Base-by-base conservation (phyloP, 2,797 vertebrate species). In the Etheostoma nigrum region DNA sequence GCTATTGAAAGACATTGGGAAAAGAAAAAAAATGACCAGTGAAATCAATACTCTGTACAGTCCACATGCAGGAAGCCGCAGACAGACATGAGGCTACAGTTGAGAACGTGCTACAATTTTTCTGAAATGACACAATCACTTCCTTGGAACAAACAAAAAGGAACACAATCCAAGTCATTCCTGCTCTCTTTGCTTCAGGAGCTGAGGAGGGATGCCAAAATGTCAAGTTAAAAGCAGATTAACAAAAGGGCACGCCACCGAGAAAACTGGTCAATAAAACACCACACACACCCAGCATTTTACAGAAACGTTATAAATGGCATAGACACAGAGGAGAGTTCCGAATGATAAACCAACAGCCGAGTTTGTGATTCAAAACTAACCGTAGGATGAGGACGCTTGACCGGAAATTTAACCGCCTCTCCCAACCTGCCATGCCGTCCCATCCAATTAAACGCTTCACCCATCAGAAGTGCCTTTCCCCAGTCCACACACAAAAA, bases 1-100 rank as follows among this genome's bases (percentile, higher is more conserved):
- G 90, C 94, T 94, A 65, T 83, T 47, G 49, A 86, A 86, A 81
- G 42, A 77, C 15, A 81, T 77, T 23, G 87, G 6, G 30, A 33
- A 52, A 60, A 48, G 4, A 54, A 51, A 12, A 66, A 62, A 77
- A 63, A 48, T n/a, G 51, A 64, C 4, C 4, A 63, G 36, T 69
- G 21, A 74, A 74, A 81, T 84, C 47, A 54, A 84, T 58, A 64
- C 13, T 63, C 10, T 6, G 18, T 44, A 33, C 16, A 52, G 13
- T 45, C 15, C 14, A 45, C 44, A 65, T 58, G 13, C 49, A 79
- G 36, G 7, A 78, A 62, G 27, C 48, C 53, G 53, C 40, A 45
- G 45, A 60, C 33, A 51, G 19, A 63, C 36, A 58, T 13, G 16
- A 63, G 25, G 18, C 42, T 49, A 15, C 53, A 40, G 52, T 25